A percentile compares a stretch with the other conserved stretches of the same genome.
phyloP scores from a whole-genome alignment of 2,797 vertebrate genomes.

The Chelonia mydas region DNA sequence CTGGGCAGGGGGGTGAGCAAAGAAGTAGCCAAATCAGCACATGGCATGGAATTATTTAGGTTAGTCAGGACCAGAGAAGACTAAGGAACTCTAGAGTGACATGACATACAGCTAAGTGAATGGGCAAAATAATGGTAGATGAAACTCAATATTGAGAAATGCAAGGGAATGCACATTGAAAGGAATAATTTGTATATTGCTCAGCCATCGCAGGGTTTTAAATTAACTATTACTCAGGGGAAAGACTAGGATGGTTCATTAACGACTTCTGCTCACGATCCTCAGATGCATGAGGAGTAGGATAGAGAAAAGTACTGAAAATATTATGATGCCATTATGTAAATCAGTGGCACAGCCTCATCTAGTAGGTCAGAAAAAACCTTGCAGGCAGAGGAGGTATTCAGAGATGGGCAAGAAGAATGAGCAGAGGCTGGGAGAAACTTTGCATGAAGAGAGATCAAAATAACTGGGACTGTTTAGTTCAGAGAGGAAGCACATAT shows the following conservation, averaged over 20 bases:
- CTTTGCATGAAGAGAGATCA: neutral
- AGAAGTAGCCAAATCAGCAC: neutral
- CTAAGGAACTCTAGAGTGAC: neutral
- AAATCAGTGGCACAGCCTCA: neutral
- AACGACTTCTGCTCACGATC: neutral
- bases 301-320: neutral
- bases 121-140: neutral
- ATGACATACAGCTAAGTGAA: neutral
- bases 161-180: neutral
- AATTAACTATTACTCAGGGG: neutral
- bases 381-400: neutral
- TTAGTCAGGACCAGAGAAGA: neutral
- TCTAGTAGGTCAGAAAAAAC: neutral
- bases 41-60: neutral
- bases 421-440: neutral
- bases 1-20: neutral
- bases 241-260: neutral
- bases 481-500: neutral
- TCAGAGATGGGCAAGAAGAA: neutral
- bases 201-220: neutral
- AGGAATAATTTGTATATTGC: neutral
- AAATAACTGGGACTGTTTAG: neutral
- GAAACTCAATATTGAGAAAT: neutral
- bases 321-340: neutral
- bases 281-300: rapidly evolving